Base-by-base conservation (phyloP, 1,140 invertebrate species). In the Heliconius hermathena region DNA sequence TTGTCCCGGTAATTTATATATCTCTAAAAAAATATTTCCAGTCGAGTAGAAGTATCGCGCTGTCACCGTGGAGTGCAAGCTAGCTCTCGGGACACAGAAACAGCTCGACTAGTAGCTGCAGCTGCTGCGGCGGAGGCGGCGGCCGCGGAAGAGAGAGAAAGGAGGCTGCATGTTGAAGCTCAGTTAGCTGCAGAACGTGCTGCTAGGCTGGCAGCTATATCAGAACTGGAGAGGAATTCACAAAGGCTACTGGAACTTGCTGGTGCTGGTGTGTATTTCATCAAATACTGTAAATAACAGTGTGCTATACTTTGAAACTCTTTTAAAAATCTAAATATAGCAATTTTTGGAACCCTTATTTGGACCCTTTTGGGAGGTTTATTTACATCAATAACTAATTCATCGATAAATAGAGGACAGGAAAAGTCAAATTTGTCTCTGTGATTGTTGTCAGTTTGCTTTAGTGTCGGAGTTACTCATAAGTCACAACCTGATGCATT, bases 181-280 rank as follows among this genome's bases (percentile, higher is more conserved):
- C 95, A 91, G 82, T 90, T 97, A 80, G 95, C 95, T 52, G 96
- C 96, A 1, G 97, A 97, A 85, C 93, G 95, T 1, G 95, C 96
- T 5, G 97, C 97, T 74, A 96, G 97, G 46, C 94, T 96, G 20
- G 96, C 97, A 41, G 96, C 96, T 60, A 95, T 96, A 80, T 95
- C 96, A 73, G 97, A 98, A 91, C 91, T 97, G 26, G 96, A 97
- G 81, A 95, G 95, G 41, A 97, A 97, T 87, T 96, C 96, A 1
- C 95, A 96, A 79, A 94, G 97, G 49, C 95, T 98, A 16, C 93
- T 97, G 83, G 96, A 97, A 18, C 97, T 97, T 94, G 91, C 91
- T 38, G 93, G 93, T n/a, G 90, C 92, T 76, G 88, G 92, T 93
- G 41, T 77, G 86, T 60, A 33, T 38, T 66, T 36, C 5, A 13